These are phyloP conservation scores for Peromyscus eremicus DNA, from an alignment of 2,797 vertebrate genomes.

Conservation along the genomic window DNA sequence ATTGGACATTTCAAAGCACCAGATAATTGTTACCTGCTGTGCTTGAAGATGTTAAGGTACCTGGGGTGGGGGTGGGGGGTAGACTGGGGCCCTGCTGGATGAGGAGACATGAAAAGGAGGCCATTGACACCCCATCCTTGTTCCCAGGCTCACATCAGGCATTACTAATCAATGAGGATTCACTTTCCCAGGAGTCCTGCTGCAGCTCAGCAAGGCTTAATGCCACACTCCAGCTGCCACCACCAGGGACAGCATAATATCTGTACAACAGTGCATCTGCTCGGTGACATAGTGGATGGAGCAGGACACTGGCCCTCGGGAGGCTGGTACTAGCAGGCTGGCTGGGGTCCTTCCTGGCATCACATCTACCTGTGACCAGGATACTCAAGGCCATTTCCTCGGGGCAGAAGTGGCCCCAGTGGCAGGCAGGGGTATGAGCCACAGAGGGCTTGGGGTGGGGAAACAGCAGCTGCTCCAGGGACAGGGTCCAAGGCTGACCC, in stretches of 20 bases:
- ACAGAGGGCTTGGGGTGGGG: background rate
- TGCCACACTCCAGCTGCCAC: rapidly evolving
- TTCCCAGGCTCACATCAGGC: background rate
- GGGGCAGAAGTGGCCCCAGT: background rate
- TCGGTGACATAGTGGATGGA: background rate
- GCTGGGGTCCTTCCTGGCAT: background rate
- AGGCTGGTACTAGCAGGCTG: background rate
- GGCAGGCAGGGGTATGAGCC: background rate
- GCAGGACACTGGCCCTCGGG: background rate
- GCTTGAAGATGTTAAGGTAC: no score
- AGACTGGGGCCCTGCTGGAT: background rate
- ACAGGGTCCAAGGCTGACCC: background rate
- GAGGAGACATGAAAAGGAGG: background rate
- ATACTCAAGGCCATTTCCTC: background rate
- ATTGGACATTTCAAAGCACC: background rate
- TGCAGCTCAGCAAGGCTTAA: background rate
- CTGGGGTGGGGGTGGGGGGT: background rate
- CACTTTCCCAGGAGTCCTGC: background rate
- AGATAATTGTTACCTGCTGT: background rate
- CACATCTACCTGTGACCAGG: background rate
- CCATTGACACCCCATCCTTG: background rate
- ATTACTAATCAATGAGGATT: background rate
- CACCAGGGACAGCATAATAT: background rate
- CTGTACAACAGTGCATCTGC: background rate
- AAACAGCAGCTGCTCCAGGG: background rate